These are phyloP conservation scores for Dryoscopus gambensis DNA, from an alignment of 2,113 vertebrate genomes.

Conservation along the genomic window DNA sequence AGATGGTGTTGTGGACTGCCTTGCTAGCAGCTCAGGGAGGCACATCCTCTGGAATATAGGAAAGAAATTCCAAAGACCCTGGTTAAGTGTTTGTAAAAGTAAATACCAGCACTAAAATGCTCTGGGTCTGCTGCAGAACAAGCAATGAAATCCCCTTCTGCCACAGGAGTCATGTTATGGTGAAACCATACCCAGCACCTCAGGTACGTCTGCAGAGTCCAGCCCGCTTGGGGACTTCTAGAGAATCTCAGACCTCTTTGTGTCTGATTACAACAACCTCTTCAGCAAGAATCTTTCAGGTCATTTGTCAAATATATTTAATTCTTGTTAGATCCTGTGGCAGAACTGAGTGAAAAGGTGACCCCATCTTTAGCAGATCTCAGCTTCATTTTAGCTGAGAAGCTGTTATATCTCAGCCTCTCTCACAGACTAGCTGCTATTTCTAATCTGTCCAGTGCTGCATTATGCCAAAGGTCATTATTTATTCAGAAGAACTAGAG, in stretches of 20 bases:
- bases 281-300: not conserved
- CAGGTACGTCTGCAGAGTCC: not conserved
- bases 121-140: not conserved
- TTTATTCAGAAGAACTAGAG: conserved; percentile 31
- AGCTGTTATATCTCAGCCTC: not conserved
- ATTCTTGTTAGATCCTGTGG: not conserved
- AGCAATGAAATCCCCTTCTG: not conserved
- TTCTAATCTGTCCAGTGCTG: conserved; percentile 17
- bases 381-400: not conserved
- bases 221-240: not conserved
- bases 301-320: not conserved
- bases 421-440: not conserved
- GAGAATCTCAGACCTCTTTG: not conserved
- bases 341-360: not conserved
- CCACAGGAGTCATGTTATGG: not conserved
- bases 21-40: not conserved
- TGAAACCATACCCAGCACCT: not conserved
- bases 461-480: conserved; percentile 37
- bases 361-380: not conserved
- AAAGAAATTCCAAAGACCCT: not conserved
- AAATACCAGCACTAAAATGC: not conserved
- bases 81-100: not conserved
- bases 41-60: not conserved
- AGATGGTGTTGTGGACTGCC: not conserved
- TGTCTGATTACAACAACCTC: not conserved